Conservation (phyloP, 2,888 invertebrate species). For the Lacanobia wlatinum region DNA sequence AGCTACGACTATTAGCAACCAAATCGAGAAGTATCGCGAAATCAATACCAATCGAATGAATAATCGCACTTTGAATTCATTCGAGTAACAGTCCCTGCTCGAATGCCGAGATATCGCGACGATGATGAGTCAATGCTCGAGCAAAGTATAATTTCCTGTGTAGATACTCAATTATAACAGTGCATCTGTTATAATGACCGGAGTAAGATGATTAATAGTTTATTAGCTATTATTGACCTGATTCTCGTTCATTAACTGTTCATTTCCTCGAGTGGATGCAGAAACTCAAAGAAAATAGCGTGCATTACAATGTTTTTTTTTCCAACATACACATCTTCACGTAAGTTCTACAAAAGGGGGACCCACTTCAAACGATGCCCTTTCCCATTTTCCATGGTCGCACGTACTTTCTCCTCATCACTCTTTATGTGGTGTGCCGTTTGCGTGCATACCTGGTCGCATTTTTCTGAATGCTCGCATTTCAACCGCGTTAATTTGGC, state of each 20-base stretch:
- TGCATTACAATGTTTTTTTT: constrained; percentile 45
- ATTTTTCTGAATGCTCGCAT: constrained; percentile 42
- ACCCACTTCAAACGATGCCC: constrained; percentile 46
- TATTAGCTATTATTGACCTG: constrained; percentile 63
- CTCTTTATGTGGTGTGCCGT: constrained; percentile 43
- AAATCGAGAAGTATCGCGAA: constrained; percentile 44
- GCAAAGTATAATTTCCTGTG: constrained; percentile 71
- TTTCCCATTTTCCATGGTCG: constrained; percentile 50
- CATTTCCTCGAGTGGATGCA: constrained; percentile 42
- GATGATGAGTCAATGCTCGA: constrained; percentile 70
- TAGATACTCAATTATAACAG: constrained; percentile 69
- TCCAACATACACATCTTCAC: constrained; percentile 19
- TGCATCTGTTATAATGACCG: constrained; percentile 65
- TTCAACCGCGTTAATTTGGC: constrained; percentile 25
- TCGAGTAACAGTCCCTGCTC: constrained; percentile 38
- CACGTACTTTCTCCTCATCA: constrained; percentile 50
- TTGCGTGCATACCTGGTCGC: constrained; percentile 35
- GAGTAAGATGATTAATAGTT: constrained; percentile 66
- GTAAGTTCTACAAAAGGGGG: constrained; percentile 36
- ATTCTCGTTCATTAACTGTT: constrained; percentile 48
- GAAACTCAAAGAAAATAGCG: constrained; percentile 20
- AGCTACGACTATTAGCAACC: constrained; percentile 34
- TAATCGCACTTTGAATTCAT: constrained; percentile 44
- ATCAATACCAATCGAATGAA: constrained; percentile 51
- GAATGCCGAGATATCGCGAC: constrained; percentile 45